Conservation (phyloP, 2,888 invertebrate species). For the Harpalus rufipes region DNA sequence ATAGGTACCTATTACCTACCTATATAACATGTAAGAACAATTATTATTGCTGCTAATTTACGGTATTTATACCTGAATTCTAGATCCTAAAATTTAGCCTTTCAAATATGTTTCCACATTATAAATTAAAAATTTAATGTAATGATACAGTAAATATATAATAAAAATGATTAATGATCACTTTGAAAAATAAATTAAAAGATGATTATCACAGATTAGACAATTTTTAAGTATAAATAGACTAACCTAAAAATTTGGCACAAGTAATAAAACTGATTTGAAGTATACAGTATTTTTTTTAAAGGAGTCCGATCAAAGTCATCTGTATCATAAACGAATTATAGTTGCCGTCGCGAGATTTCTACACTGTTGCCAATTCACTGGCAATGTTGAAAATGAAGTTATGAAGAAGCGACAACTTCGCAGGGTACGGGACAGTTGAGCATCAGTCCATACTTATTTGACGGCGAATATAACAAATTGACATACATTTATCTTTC, state of each 20-base stretch:
- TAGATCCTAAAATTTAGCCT: conserved; percentile 23
- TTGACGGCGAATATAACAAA: too few relatives aligned
- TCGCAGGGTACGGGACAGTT: too few relatives aligned
- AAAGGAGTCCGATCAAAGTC: too few relatives aligned
- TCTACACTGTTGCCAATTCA: too few relatives aligned
- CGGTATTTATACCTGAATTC: conserved; percentile 2
- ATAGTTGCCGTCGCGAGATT: too few relatives aligned
- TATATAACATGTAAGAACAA: conserved; percentile 32
- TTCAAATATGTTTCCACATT: conserved; percentile 30
- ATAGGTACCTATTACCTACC: conserved; percentile 31
- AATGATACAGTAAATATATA: not conserved
- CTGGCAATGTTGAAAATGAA: too few relatives aligned
- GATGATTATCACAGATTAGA: conserved; percentile 48
- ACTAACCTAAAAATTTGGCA: conserved; percentile 51
- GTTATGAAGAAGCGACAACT: too few relatives aligned
- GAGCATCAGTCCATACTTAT: too few relatives aligned
- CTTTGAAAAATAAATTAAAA: conserved; percentile 21
- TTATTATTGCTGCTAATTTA: conserved; percentile 45
- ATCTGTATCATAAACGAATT: too few relatives aligned
- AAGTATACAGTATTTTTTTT: not conserved
- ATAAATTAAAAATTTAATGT: conserved; percentile 29
- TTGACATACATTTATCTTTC: too few relatives aligned
- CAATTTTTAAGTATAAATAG: conserved; percentile 41
- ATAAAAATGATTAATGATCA: conserved; percentile 18
- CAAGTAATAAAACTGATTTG: conserved; percentile 42